Evolutionary conservation across 2,888 invertebrate species (phyloP), one percentile per base, ranked within the genome.

Genomic region (Acronicta leporina): DNA sequence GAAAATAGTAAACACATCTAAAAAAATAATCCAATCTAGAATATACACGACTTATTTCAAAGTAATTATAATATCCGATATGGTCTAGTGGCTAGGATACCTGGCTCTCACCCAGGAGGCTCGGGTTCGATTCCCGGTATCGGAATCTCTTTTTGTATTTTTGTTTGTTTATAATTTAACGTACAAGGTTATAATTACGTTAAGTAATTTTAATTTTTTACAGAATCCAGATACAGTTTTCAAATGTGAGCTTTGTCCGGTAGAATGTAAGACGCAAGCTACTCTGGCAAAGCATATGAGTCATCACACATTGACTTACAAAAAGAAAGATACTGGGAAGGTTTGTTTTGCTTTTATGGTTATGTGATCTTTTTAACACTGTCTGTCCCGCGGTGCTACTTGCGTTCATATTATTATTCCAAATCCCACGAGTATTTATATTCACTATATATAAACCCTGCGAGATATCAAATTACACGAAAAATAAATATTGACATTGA

Each of bases 11-110:
- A n/a, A n/a, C n/a, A n/a, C n/a, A n/a, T n/a, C n/a, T n/a, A n/a
- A n/a, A n/a, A n/a, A 20, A 20, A 20, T 20, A 20, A 20, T 20
- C 4, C 20, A 20, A 20, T 20, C 4, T 20, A 20, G 4, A 20
- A 20, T 2, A 20, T 33, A 3, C 10, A 11, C 0, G 2, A 5
- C 10, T 7, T 13, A 48, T 71, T 56, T 46, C 11, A 0, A 0
- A 0, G 0, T 0, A 0, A 0, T 0, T 0, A 0, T 0, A 40
- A 11, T 0, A 66, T 77, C 75, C 75, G 84, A 84, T 95, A 95
- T 95, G 95, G 95, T 95, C 95, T 95, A 95, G 95, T 95, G 96
- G 95, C 95, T 95, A 96, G 95, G 95, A 96, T 96, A 95, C 95
- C 95, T 95, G 95, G 95, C 95, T 95, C 95, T 96, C 95, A 96